phyloP scores from a whole-genome alignment of 2,888 invertebrate species.

The Coecobrya sp. region DNA sequence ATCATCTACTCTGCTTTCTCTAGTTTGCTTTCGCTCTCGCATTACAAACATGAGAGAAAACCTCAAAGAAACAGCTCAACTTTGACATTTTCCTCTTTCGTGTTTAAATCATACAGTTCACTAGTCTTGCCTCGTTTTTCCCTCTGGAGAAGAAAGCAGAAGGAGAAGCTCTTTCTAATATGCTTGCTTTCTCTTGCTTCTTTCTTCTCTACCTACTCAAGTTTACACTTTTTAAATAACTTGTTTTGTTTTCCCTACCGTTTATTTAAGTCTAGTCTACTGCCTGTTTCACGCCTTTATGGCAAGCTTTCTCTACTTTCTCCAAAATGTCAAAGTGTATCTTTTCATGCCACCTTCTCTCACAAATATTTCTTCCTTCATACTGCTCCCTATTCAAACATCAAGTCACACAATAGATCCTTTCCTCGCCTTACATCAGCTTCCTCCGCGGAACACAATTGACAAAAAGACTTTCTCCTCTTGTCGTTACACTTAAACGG shows the following conservation, averaged over 20 bases:
- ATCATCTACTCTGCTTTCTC: not conserved
- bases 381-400: no score
- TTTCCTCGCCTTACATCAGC: no score
- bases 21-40: not conserved
- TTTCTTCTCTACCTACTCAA: not conserved
- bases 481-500: no score
- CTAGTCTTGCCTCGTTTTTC: not conserved
- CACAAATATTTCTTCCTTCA: no score
- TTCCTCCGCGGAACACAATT: no score
- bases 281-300: no score
- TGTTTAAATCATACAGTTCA: slow-evolving; percentile 1
- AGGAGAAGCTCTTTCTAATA: not conserved
- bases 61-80: slow-evolving; percentile 4
- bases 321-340: no score
- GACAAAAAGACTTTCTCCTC: no score
- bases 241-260: not conserved
- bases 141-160: not conserved
- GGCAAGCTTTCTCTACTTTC: no score
- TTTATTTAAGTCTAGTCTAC: no score
- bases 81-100: slow-evolving; percentile 10
- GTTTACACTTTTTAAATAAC: not conserved
- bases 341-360: no score
- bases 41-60: not conserved
- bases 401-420: no score
- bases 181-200: not conserved